Base-by-base conservation (phyloP, 2,888 invertebrate genomes). In the Imbricaverruca yamaguchii region DNA sequence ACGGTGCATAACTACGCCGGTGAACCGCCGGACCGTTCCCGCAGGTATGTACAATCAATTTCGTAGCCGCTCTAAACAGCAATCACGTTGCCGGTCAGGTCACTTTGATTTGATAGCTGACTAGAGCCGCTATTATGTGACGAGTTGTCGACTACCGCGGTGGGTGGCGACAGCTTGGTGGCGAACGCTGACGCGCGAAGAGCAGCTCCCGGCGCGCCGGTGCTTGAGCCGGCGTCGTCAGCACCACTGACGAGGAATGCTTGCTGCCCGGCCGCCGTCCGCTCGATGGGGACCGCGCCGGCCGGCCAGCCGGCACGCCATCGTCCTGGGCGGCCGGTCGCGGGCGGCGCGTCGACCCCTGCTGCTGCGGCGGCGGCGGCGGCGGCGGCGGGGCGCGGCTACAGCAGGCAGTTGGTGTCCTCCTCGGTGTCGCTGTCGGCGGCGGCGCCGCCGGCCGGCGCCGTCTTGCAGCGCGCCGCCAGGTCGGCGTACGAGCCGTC, bases 401-500 rank as follows among this genome's bases (percentile, higher is more conserved):
- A 74, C 53, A 74, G 18, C 53, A 74, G 74, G 53, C 74, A 74
- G 53, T 74, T 74, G 74, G 39, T 74, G 74, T 74, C 74, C 74
- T 74, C 74, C 74, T 74, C 74, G 21, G 74, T 74, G 53, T 74
- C 74, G 55, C 53, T 53, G 74, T 74, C 74, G 74, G 21, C 74
- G 55, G 74, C 55, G 74, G 74, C 74, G 21, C 10, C 53, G 21
- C 55, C 18, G 53, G 69, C 55, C 74, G 74, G 65, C 65, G 18
- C 12, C 53, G 15, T 21, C 53, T 53, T 55, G 74, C 74, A 74
- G 74, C 74, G 74, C 13, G 74, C 55, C 80, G 63, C 56, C 82
- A 81, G 81, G 82, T 83, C 82, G 80, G 81, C 80, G 83, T 83
- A 80, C 85, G 83, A 81, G 39, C 82, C 86, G 11, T 87, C 88